Percentiles rank a stretch among this genome's conserved stretches.
These are phyloP conservation scores for Cydia pomonella DNA, from an alignment of 1,140 invertebrate genomes.

Conservation along the genomic window DNA sequence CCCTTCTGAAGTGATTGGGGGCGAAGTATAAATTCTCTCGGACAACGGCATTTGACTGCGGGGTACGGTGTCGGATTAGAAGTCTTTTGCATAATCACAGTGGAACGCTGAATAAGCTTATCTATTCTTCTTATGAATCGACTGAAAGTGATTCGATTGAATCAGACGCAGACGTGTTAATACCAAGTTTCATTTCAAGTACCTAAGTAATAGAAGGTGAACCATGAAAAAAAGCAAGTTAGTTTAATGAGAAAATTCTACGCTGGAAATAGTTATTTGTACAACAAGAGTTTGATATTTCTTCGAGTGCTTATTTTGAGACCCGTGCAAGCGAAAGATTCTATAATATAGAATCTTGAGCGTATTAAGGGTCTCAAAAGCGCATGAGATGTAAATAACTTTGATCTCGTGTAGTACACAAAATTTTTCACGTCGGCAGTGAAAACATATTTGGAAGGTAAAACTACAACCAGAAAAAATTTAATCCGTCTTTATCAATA, in stretches of 20 bases:
- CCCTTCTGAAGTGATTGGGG: slow-evolving; percentile 56
- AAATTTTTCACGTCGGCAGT: too few species aligned
- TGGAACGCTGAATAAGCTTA: slow-evolving; percentile 24
- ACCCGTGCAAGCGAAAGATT: too few species aligned
- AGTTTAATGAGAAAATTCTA: neutral
- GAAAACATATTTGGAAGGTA: too few species aligned
- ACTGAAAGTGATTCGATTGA: slow-evolving; percentile 13
- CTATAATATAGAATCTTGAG: too few species aligned
- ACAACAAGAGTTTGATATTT: too few species aligned
- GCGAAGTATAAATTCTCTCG: slow-evolving; percentile 53
- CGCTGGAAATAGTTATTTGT: too few species aligned
- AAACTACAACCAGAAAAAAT: too few species aligned
- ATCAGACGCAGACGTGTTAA: neutral
- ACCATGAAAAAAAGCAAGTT: neutral
- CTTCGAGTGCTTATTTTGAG: too few species aligned
- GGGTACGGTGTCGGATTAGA: slow-evolving; percentile 51
- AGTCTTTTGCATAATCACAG: slow-evolving; percentile 58
- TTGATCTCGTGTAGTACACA: too few species aligned
- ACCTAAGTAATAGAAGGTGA: neutral
- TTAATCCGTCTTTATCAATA: too few species aligned
- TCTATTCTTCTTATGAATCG: slow-evolving; percentile 23
- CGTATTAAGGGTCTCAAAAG: too few species aligned
- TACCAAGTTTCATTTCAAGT: neutral
- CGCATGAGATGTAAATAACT: too few species aligned
- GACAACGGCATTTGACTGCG: slow-evolving; percentile 53